A percentile compares a stretch with the other conserved stretches of the same genome.
phyloP scores from a whole-genome alignment of 2,888 invertebrate species.

The Synergus itoensis region DNA sequence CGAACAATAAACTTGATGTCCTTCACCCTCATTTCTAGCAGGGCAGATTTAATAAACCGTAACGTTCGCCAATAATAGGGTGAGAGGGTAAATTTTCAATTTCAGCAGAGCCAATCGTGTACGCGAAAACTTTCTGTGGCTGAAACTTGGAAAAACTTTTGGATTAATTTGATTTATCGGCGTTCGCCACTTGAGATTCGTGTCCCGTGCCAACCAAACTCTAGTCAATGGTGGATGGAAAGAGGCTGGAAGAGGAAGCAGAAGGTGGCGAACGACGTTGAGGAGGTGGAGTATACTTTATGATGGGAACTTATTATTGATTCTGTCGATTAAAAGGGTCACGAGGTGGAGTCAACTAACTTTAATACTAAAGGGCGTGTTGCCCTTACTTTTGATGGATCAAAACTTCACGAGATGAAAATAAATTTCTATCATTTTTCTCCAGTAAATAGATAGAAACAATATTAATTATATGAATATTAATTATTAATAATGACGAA shows the following conservation, averaged over 20 bases:
- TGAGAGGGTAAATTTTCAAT: conserved; percentile 54
- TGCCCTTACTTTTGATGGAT: background rate
- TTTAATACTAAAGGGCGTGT: background rate
- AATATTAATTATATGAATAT: too few relatives aligned
- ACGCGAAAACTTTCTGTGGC: conserved; percentile 51
- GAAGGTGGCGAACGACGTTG: conserved; percentile 31
- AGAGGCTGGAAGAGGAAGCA: conserved; percentile 29
- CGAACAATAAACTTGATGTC: conserved; percentile 6
- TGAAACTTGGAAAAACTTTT: conserved; percentile 68
- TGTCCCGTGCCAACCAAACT: conserved; percentile 51
- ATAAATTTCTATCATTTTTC: background rate
- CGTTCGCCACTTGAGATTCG: conserved; percentile 66
- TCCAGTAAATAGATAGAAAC: too few relatives aligned
- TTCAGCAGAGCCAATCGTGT: conserved; percentile 53
- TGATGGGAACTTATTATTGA: conserved; percentile 64
- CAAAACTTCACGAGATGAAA: background rate
- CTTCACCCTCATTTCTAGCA: conserved; percentile 18
- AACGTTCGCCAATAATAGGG: conserved; percentile 33
- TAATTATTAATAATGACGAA: too few relatives aligned
- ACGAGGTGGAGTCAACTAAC: background rate
- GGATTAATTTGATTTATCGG: conserved; percentile 74
- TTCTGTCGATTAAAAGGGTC: conserved; percentile 50
- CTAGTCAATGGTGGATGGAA: conserved; percentile 47
- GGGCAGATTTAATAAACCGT: conserved; percentile 37
- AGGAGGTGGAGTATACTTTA: conserved; percentile 45